Evolutionary conservation across 2,797 vertebrate genomes (phyloP), one percentile per base, ranked within the genome.

Genomic region (Poecilia velifera): DNA sequence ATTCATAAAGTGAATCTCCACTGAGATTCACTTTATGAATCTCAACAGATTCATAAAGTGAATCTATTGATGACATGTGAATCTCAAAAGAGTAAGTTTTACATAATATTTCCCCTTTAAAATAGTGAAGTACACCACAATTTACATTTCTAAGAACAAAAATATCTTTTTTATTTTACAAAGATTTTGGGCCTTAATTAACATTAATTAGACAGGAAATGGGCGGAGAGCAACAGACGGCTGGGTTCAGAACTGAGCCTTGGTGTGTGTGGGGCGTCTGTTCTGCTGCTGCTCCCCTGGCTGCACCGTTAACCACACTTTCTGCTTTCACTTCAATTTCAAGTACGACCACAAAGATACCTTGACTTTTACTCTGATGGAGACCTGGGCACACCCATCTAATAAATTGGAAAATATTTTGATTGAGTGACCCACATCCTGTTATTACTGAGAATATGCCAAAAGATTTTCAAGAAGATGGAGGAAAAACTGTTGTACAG

Each of bases 161-260:
- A 66, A 20, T 31, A 14, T 31, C 6, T 1, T 39, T 34, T 62
- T 20, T 49, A 18, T 51, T 59, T 22, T 22, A 3, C 22, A 70
- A n/a, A 43, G 12, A 70, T n/a, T 39, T 43, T 12, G 20, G 66
- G 66, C 10, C 66, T n/a, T 14, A 9, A 22, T 39, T 66, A 41
- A n/a, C 39, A n/a, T 70, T 43, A 43, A 70, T n/a, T 43, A n/a
- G 66, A n/a, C 39, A 70, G 66, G 10, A 70, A 70, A 70, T 41
- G 64, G 64, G 16, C 36, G 20, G 18, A 25, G 66, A 70, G 22
- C 20, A 22, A 10, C 41, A 70, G 66, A n/a, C 0, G 9, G 22
- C 39, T 14, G 22, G 25, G 25, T 6, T 3, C 12, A 16, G 68
- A 3, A 45, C 41, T 14, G 16, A 8, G 41, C 39, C 68, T 45